Evolutionary conservation across 2,113 vertebrate genomes (phyloP).

Genomic region (Rhabdomys dilectus): DNA sequence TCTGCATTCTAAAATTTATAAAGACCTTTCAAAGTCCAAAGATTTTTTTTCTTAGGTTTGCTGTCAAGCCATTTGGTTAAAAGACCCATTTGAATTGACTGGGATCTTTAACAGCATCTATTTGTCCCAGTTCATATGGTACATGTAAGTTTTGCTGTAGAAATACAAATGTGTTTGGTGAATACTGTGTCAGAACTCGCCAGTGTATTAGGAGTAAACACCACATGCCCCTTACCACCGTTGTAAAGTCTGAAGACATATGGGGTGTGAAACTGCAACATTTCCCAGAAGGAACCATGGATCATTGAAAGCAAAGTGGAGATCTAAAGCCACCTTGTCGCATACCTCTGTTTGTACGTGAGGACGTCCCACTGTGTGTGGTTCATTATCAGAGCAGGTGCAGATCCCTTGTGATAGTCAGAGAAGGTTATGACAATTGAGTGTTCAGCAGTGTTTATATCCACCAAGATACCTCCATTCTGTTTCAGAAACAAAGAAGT

Average conservation of each 20-base stretch:
- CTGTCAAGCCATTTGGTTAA: neutral
- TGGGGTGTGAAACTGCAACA: neutral
- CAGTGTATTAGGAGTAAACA: neutral
- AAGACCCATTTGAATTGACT: neutral
- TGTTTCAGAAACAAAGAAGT: slow-evolving; percentile 72
- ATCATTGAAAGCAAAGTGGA: neutral
- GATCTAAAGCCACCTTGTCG: neutral
- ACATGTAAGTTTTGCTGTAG: neutral
- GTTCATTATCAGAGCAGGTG: slow-evolving; percentile 96
- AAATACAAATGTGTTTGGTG: neutral
- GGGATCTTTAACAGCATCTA: neutral
- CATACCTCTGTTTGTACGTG: slow-evolving; percentile 90
- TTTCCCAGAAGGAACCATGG: neutral
- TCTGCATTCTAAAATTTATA: slow-evolving; percentile 20
- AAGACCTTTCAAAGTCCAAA: neutral
- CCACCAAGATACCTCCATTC: slow-evolving; percentile 94
- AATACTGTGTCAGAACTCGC: neutral
- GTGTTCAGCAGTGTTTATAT: slow-evolving; percentile 93
- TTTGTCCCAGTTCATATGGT: neutral
- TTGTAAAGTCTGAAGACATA: slow-evolving; percentile 15
- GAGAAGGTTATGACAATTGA: slow-evolving; percentile 93
- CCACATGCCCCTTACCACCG: neutral
- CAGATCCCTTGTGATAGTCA: slow-evolving; percentile 95
- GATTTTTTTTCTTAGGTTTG: neutral
- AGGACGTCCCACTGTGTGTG: slow-evolving; percentile 91